Conservation (phyloP, 2,113 vertebrate genomes). For the Ia io region DNA sequence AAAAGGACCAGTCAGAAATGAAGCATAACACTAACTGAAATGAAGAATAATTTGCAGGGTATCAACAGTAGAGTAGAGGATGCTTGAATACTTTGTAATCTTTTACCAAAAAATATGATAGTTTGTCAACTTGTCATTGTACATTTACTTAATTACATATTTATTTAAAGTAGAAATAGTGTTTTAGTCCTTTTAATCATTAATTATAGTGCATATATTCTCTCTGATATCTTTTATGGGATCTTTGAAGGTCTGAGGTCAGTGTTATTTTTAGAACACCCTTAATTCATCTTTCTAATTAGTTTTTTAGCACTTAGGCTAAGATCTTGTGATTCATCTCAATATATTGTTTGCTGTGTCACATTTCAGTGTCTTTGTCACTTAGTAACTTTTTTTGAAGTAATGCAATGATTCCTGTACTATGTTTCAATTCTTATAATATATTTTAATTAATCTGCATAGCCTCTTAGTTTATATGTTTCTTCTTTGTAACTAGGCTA, state of each 20-base stretch:
- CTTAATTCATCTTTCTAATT: neutral
- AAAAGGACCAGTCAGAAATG: too few relatives aligned
- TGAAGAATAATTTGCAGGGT: too few relatives aligned
- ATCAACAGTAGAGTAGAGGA: too few relatives aligned
- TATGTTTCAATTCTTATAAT: neutral
- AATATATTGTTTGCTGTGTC: neutral
- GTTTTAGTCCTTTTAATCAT: neutral
- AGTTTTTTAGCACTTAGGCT: neutral
- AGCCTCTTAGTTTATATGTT: neutral
- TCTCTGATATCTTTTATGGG: neutral
- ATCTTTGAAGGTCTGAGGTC: neutral
- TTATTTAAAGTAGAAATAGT: neutral
- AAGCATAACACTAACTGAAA: too few relatives aligned
- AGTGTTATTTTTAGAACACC: constrained; percentile 13
- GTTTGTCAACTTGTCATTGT: neutral
- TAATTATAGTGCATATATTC: neutral
- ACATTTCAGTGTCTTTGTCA: neutral
- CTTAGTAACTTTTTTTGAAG: neutral
- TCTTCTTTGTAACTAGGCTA: constrained; percentile 77
- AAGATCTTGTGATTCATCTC: neutral
- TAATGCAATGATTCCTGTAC: neutral
- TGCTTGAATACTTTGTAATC: neutral
- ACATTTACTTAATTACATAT: neutral
- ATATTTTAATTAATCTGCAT: neutral
- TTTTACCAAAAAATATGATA: neutral